Evolutionary conservation across 2,797 vertebrate genomes (phyloP).

Genomic region (Parambassis ranga): DNA sequence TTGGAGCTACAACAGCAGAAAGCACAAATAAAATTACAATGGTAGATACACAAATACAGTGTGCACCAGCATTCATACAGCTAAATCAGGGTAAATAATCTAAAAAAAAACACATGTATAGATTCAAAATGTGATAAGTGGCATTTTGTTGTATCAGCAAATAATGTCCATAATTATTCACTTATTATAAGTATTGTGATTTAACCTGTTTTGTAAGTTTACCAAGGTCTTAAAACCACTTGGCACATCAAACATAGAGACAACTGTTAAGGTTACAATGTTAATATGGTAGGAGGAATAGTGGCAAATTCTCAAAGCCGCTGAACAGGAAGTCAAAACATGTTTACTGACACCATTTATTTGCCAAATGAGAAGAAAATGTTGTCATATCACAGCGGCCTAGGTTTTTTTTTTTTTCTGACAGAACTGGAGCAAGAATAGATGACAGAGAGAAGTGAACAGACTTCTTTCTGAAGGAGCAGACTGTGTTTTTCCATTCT

Average conservation of each 20-base stretch:
- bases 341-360: slow-evolving; percentile 39
- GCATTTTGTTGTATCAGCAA: too few relatives aligned
- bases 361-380: slow-evolving; percentile 45
- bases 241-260: neutral
- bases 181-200: too few relatives aligned
- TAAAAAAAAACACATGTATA: too few relatives aligned
- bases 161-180: too few relatives aligned
- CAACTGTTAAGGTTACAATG: neutral
- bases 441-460: slow-evolving; percentile 22
- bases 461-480: slow-evolving; percentile 24
- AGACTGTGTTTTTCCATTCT: slow-evolving; percentile 41
- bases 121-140: too few relatives aligned
- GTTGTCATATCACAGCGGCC: slow-evolving; percentile 25
- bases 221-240: too few relatives aligned
- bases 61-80: neutral
- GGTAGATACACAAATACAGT: neutral
- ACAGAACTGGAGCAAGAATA: slow-evolving; percentile 72
- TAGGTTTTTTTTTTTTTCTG: slow-evolving; percentile 53
- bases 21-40: neutral
- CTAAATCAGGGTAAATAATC: too few relatives aligned
- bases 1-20: neutral
- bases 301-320: slow-evolving; percentile 16
- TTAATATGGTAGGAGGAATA: slow-evolving; percentile 4
- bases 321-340: slow-evolving; percentile 6
- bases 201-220: too few relatives aligned